Conservation (phyloP, 2,888 invertebrate species). For the Trichogramma evanescens region DNA sequence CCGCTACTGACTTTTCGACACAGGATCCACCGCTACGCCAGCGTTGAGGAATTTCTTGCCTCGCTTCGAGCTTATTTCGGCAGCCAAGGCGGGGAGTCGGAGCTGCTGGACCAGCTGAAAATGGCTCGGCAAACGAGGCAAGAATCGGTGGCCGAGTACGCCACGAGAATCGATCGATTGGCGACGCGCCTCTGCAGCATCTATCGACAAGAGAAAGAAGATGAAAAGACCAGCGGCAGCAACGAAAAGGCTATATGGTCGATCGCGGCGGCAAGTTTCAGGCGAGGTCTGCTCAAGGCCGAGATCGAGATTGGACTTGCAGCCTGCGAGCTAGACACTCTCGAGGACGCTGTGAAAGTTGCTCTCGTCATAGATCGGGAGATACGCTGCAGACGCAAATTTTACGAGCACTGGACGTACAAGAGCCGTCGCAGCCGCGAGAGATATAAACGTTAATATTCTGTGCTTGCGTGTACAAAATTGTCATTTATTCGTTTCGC, state of each 20-base stretch:
- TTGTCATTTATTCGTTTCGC: no score
- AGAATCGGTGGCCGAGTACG: conserved; percentile 4
- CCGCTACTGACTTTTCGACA: neutral
- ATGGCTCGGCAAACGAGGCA: neutral
- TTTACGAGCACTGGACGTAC: no score
- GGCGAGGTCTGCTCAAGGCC: conserved; percentile 1
- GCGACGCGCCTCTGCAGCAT: neutral
- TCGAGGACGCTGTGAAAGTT: conserved; percentile 5
- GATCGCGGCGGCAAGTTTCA: conserved; percentile 8
- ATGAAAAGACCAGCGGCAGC: neutral
- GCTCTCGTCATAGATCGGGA: neutral
- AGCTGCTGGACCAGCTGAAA: conserved; percentile 1
- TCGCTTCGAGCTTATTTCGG: neutral
- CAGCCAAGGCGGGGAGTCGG: neutral
- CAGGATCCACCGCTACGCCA: conserved; percentile 4
- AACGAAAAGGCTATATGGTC: neutral
- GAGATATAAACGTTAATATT: no score
- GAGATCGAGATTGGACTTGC: conserved; percentile 10
- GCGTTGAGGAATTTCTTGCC: conserved; percentile 4
- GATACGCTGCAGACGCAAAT: no score
- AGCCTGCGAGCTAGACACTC: neutral
- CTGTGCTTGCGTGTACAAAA: no score
- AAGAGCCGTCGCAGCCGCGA: no score
- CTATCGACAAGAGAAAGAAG: neutral
- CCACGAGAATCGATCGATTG: neutral